These are phyloP conservation scores for Nibea albiflora DNA, from an alignment of 2,113 vertebrate species.

Conservation along the genomic window DNA sequence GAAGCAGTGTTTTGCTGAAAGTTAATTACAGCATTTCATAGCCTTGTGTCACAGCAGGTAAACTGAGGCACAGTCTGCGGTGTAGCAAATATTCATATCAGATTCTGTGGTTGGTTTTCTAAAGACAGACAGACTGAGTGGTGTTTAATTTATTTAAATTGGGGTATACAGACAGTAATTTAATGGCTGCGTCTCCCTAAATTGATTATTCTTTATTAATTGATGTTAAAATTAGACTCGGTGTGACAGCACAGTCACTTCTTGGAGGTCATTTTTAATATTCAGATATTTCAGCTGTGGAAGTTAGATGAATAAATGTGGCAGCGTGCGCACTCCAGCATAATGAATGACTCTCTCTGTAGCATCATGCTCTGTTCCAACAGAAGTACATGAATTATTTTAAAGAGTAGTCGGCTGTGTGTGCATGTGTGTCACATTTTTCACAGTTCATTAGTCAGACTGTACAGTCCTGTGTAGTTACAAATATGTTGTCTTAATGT, in stretches of 20 bases:
- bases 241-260: neutral
- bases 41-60: neutral
- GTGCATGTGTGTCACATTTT: neutral
- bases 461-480: neutral
- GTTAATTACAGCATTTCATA: neutral
- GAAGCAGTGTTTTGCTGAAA: neutral
- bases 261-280: neutral
- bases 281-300: neutral
- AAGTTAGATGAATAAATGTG: neutral
- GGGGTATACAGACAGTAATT: neutral
- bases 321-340: neutral
- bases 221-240: neutral
- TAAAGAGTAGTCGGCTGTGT: neutral
- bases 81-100: neutral
- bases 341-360: conserved; percentile 1
- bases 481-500: conserved; percentile 24
- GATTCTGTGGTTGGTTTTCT: too few species aligned
- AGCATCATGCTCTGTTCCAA: neutral
- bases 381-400: neutral
- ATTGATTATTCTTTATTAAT: neutral
- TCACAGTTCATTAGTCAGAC: neutral
- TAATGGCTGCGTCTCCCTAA: neutral
- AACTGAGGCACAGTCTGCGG: neutral
- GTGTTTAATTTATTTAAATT: neutral
- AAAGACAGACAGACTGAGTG: neutral